These are phyloP conservation scores for Botia kubotai DNA, from an alignment of 2,797 vertebrate species.

Conservation along the genomic window DNA sequence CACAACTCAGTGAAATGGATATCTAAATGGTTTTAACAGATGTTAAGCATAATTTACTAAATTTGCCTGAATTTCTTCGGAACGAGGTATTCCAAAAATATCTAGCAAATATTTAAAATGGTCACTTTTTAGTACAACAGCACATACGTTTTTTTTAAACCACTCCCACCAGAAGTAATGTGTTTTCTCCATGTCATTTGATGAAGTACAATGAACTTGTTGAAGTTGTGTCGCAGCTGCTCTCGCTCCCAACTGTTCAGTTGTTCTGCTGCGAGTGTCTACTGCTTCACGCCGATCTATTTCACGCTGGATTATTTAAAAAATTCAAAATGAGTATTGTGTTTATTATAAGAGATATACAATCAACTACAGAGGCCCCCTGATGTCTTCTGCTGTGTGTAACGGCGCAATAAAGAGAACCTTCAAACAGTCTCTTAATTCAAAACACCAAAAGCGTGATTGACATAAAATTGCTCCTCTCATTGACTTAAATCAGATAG, in stretches of 20 bases:
- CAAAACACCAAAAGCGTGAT: slow-evolving; percentile 27
- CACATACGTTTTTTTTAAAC: background rate
- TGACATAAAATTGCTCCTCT: slow-evolving; percentile 40
- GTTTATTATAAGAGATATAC: background rate
- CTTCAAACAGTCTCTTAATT: slow-evolving; percentile 41
- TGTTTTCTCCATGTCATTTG: background rate
- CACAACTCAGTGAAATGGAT: too few species aligned
- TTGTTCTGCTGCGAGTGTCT: background rate
- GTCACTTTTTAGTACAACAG: too few species aligned
- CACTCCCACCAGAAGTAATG: background rate
- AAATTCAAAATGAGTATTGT: background rate
- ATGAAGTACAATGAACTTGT: background rate
- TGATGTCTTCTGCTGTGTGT: background rate
- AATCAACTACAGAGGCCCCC: background rate
- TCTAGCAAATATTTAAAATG: too few species aligned
- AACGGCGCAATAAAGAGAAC: background rate
- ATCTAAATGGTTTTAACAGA: too few species aligned
- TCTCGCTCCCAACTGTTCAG: background rate
- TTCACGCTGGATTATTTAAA: background rate
- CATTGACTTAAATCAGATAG: background rate
- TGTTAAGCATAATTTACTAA: too few species aligned
- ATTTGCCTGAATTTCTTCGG: too few species aligned
- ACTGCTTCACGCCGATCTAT: background rate
- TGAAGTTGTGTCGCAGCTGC: background rate
- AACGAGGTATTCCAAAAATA: too few species aligned